phyloP scores from a whole-genome alignment of 1,140 invertebrate genomes.

The Bombus superbus region DNA sequence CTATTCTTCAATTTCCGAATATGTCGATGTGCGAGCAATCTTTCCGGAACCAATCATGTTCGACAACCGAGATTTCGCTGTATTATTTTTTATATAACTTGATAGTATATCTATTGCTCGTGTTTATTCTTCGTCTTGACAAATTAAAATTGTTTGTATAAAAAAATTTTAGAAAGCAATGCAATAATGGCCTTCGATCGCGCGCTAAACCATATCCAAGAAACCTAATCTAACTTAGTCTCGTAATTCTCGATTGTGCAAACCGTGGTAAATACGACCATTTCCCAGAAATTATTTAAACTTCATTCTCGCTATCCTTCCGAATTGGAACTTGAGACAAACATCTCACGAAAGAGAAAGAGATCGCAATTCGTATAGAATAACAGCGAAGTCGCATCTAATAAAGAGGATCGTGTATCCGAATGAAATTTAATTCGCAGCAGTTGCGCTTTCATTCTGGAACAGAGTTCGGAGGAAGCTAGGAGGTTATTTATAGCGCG shows the following conservation, averaged over 20 bases:
- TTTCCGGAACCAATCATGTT: too few relatives aligned
- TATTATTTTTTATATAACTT: too few relatives aligned
- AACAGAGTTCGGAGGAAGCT: not conserved
- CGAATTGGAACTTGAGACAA: not conserved
- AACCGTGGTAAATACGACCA: not conserved
- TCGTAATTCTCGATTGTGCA: not conserved
- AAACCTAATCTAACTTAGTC: too few relatives aligned
- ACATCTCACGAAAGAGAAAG: not conserved
- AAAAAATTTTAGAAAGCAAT: too few relatives aligned
- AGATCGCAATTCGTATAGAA: not conserved
- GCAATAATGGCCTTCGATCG: too few relatives aligned
- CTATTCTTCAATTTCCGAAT: too few relatives aligned
- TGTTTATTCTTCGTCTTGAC: too few relatives aligned
- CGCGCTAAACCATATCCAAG: too few relatives aligned
- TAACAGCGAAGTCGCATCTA: not conserved
- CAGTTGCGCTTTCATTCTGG: slow-evolving; percentile 3
- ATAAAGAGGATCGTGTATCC: slow-evolving; percentile 5
- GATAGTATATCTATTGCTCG: too few relatives aligned
- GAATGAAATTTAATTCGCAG: slow-evolving; percentile 11
- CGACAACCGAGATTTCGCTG: too few relatives aligned
- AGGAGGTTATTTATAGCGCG: slow-evolving; percentile 9
- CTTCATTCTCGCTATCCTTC: not conserved
- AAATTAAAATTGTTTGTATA: too few relatives aligned
- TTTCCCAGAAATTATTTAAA: not conserved
- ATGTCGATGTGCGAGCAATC: too few relatives aligned